phyloP scores from a whole-genome alignment of 2,888 invertebrate species.

The Meiosimyza platycephala region DNA sequence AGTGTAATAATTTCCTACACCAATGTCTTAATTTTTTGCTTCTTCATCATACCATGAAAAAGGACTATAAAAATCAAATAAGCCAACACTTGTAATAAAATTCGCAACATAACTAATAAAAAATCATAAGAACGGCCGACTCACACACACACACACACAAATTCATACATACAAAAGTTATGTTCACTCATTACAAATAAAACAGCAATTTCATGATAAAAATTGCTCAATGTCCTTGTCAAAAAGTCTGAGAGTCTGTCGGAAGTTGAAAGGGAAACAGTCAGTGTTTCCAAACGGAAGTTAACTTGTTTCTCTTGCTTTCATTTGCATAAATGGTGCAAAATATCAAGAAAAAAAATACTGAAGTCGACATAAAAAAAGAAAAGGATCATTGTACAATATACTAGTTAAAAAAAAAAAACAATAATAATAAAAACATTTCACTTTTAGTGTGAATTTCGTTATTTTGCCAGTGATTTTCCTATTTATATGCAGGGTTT shows the following conservation, averaged over 20 bases:
- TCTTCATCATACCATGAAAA: too few relatives aligned
- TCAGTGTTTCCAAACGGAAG: slow-evolving; percentile 5
- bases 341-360: neutral
- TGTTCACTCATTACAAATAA: neutral
- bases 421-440: neutral
- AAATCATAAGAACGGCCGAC: too few relatives aligned
- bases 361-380: neutral
- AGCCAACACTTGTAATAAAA: too few relatives aligned
- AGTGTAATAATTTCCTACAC: too few relatives aligned
- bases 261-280: slow-evolving; percentile 6
- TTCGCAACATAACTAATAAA: too few relatives aligned
- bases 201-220: slow-evolving; percentile 8
- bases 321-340: slow-evolving; percentile 11
- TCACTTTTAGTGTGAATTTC: neutral
- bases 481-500: neutral
- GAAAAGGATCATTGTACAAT: neutral
- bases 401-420: neutral
- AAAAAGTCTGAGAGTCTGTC: neutral
- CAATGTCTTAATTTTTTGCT: too few relatives aligned
- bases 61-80: too few relatives aligned
- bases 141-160: too few relatives aligned
- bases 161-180: neutral
- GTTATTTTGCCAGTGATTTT: slow-evolving; percentile 5
- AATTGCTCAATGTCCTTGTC: neutral
- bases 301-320: slow-evolving; percentile 1